A percentile compares a stretch with the other conserved stretches of the same genome.
Conservation (phyloP, 2,113 vertebrate genomes). For the Nansenia antarctica region DNA sequence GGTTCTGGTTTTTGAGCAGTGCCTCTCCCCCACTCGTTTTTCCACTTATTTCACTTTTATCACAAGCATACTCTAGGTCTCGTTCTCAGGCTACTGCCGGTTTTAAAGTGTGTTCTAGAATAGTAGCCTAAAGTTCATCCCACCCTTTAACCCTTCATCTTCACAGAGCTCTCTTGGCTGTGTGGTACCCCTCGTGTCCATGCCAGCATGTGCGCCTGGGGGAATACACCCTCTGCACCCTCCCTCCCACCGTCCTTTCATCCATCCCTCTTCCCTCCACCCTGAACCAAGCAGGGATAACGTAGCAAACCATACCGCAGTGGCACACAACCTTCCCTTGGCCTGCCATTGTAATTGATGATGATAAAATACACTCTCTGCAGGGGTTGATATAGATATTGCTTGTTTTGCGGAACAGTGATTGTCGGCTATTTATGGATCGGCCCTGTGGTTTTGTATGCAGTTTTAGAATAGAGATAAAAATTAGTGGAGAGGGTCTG, state of each 20-base stretch:
- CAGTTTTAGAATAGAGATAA: background rate
- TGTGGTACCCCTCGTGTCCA: background rate
- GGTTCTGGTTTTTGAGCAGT: too few species aligned
- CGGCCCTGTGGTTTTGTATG: background rate
- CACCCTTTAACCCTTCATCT: background rate
- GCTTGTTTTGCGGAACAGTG: constrained; percentile 24
- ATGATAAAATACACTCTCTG: constrained; percentile 17
- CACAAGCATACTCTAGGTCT: too few species aligned
- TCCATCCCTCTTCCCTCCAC: background rate
- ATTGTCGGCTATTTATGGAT: constrained; percentile 13
- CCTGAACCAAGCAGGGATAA: constrained; percentile 23
- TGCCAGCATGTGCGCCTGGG: background rate
- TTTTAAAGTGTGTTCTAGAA: too few species aligned
- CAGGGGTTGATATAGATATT: constrained; percentile 13
- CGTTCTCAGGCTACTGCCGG: too few species aligned
- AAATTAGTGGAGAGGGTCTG: background rate
- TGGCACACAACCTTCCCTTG: constrained; percentile 6
- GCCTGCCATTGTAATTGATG: constrained; percentile 19
- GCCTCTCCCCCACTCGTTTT: too few species aligned
- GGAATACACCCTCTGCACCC: background rate
- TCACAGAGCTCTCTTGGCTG: background rate
- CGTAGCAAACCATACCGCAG: constrained; percentile 11
- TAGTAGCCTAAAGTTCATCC: background rate
- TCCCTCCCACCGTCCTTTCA: background rate
- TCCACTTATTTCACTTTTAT: too few species aligned